Conservation (phyloP, 2,888 invertebrate species). For the Ptilodon capucinus region DNA sequence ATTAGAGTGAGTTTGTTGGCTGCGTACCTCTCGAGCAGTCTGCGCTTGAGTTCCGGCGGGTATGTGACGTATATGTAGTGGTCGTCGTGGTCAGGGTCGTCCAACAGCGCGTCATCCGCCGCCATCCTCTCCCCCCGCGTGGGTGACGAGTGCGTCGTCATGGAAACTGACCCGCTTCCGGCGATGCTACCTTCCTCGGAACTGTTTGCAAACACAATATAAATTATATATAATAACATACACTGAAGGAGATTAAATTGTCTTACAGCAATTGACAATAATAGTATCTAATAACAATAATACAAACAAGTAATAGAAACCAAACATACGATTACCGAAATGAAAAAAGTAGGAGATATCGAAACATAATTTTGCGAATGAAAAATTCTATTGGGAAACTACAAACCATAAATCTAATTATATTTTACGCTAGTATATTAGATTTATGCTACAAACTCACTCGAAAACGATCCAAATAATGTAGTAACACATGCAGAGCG, state of each 20-base stretch:
- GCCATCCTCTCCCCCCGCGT: constrained; percentile 79
- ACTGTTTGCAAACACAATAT: constrained; percentile 54
- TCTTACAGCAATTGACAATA: too few species aligned
- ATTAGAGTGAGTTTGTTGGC: constrained; percentile 65
- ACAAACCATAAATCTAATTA: too few species aligned
- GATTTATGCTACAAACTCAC: constrained; percentile 81
- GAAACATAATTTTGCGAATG: too few species aligned
- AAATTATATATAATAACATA: too few species aligned
- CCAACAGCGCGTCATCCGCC: constrained; percentile 62
- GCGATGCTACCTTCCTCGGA: constrained; percentile 87
- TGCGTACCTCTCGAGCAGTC: constrained; percentile 90
- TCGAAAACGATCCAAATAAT: constrained; percentile 96
- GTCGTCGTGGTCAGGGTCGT: constrained; percentile 84
- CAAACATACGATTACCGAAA: too few species aligned
- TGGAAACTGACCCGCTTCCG: constrained; percentile 85
- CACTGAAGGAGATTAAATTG: too few species aligned
- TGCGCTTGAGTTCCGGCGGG: constrained; percentile 92
- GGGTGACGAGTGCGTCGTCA: constrained; percentile 86
- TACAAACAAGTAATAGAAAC: too few species aligned
- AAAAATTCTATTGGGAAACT: too few species aligned
- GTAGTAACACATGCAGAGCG: constrained; percentile 95
- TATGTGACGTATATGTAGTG: constrained; percentile 94
- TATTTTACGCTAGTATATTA: neutral
- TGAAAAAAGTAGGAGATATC: too few species aligned
- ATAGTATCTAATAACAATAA: too few species aligned